Conservation (phyloP, 2,113 vertebrate genomes). For the Leucoraja erinaceus region DNA sequence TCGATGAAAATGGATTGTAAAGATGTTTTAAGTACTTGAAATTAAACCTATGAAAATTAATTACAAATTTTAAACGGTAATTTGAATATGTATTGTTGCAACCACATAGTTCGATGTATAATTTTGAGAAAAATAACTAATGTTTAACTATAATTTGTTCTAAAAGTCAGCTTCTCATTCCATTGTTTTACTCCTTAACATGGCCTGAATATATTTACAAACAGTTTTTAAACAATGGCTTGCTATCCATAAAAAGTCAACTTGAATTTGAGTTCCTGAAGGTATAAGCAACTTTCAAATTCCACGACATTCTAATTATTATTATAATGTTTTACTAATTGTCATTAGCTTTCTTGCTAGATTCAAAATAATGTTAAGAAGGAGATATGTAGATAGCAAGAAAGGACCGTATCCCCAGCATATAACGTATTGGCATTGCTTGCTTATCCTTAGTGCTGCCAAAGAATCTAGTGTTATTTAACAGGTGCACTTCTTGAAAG, state of each 20-base stretch:
- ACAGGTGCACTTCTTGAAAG: not conserved
- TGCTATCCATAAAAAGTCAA: not conserved
- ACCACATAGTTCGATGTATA: not conserved
- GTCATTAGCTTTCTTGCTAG: not conserved
- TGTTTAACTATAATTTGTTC: not conserved
- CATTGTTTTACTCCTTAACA: not conserved
- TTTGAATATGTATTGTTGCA: not conserved
- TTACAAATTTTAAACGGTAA: not conserved
- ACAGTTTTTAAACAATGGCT: not conserved
- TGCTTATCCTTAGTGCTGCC: not conserved
- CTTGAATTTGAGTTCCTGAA: not conserved
- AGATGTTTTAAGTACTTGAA: not conserved
- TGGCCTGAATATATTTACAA: not conserved
- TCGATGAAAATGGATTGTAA: not conserved
- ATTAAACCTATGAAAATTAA: not conserved
- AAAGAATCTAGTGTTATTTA: not conserved
- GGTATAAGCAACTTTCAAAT: not conserved
- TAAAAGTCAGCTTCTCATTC: not conserved
- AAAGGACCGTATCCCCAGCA: not conserved
- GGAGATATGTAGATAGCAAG: not conserved
- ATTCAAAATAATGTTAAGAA: not conserved
- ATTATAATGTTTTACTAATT: not conserved
- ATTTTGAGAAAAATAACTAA: not conserved
- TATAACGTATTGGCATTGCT: not conserved
- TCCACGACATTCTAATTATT: not conserved